These are phyloP conservation scores for Platynereis dumerilii DNA, from an alignment of 2,888 invertebrate species.

Conservation along the genomic window DNA sequence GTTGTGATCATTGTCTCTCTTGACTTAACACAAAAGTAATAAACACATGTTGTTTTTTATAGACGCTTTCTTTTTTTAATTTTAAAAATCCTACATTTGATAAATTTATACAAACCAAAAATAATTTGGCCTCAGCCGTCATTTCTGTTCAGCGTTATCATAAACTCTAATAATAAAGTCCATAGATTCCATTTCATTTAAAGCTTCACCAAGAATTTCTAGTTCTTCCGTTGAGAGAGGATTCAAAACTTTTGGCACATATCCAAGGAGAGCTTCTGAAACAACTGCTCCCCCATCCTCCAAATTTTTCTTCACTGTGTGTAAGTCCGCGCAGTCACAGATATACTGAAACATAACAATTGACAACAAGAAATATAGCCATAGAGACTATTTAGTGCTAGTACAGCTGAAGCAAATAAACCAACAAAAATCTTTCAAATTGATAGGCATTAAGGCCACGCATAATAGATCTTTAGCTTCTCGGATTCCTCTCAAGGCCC, in stretches of 20 bases:
- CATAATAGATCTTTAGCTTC: too few species aligned
- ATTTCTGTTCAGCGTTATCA: neutral
- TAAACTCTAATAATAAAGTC: neutral
- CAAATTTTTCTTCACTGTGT: slow-evolving; percentile 1
- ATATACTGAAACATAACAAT: neutral
- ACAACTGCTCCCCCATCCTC: neutral
- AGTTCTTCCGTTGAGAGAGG: neutral
- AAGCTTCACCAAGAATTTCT: neutral
- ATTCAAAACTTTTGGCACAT: slow-evolving; percentile 3
- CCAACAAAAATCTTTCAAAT: neutral
- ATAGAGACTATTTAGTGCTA: too few species aligned
- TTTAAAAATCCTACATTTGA: too few species aligned
- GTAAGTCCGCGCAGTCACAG: neutral
- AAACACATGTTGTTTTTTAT: too few species aligned
- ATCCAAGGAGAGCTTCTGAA: neutral
- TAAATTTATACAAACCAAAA: too few species aligned
- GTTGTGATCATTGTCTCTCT: too few species aligned
- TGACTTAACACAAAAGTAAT: too few species aligned
- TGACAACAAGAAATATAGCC: neutral
- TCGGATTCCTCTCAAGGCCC: too few species aligned
- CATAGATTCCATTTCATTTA: neutral
- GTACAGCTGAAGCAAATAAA: too few species aligned
- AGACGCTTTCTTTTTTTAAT: too few species aligned
- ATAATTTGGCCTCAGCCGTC: too few species aligned
- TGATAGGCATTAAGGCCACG: neutral